These are phyloP conservation scores for Eleutherodactylus coqui DNA, from an alignment of 2,797 vertebrate genomes.

Conservation along the genomic window DNA sequence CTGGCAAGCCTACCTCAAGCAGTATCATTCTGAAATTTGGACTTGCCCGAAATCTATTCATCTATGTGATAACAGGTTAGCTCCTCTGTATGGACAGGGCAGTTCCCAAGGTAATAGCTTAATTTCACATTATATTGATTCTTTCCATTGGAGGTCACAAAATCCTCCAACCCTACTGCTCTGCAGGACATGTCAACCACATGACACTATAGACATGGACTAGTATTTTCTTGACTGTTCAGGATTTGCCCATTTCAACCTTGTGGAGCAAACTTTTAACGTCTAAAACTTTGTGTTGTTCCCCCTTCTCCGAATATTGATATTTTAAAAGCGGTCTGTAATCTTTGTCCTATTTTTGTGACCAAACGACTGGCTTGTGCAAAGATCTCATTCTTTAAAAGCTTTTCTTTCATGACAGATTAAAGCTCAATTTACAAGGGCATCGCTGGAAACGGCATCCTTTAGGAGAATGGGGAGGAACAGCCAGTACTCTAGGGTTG, in stretches of 20 bases:
- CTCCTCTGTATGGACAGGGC: not conserved
- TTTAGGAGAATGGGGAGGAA: conserved; percentile 21
- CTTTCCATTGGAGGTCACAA: no score
- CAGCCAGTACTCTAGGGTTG: not conserved
- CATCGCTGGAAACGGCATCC: conserved; percentile 42
- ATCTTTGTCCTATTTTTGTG: conserved; percentile 37
- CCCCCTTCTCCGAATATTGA: not conserved
- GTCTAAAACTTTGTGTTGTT: not conserved
- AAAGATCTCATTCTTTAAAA: conserved; percentile 52
- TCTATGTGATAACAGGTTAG: not conserved
- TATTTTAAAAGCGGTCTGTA: conserved; percentile 14
- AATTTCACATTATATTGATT: no score
- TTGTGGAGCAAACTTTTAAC: not conserved
- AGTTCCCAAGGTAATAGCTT: no score
- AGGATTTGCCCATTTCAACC: not conserved
- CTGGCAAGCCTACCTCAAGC: no score
- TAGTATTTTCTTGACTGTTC: no score
- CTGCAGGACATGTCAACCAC: not conserved
- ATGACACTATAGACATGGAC: no score
- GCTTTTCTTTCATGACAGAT: conserved; percentile 45
- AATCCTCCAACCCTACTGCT: not conserved
- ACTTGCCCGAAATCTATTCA: not conserved
- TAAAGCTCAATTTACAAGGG: conserved; percentile 46
- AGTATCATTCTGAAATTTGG: not conserved
- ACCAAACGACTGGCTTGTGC: conserved; percentile 30